Evolutionary conservation across 2,113 vertebrate species (phyloP), one percentile per base, ranked within the genome.

Genomic region (Monopterus albus): DNA sequence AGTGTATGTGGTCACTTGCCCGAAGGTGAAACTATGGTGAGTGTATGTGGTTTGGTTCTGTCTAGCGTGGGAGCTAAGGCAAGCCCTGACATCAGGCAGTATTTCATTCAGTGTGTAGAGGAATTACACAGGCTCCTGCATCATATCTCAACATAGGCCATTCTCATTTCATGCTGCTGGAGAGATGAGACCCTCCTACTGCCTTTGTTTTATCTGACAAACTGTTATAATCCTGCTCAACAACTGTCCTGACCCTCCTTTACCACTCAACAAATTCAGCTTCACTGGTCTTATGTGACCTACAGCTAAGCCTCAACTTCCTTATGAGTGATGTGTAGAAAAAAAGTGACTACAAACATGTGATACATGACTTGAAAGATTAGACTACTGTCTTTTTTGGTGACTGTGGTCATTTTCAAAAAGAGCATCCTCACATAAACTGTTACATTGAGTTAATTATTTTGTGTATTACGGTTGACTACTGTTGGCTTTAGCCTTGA

Each of bases 141-240:
- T 68, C 42, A 26, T 50, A 40, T 62, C 39, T 72, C 42, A 59
- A 78, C 60, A 61, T 64, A 67, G 56, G 66, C 66, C 47, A 50
- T 69, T 80, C 45, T 85, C 71, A 75, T 87, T 84, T 85, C 56
- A 83, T 49, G 59, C 72, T 66, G 56, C 49, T 53, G 40, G 57
- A 82, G 70, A 82, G 60, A 23, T 70, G 29, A 57, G 51, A 47
- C 47, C 67, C 40, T 50, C 45, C 39, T 33, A 33, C 63, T 70
- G 65, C 75, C 39, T 23, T 35, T 70, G 58, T 71, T 81, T 86
- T 90, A 87, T 92, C 72, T 73, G 69, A 82, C 31, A 28, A 76
- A 72, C 79, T 82, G 78, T 78, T 75, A 58, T 89, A 91, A 90
- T 81, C 71, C 66, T 39, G 61, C 28, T 68, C 70, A 58, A 63